Percentiles rank a stretch among this genome's conserved stretches.
phyloP scores from a whole-genome alignment of 1,140 invertebrate genomes.

The Ephestia elutella region DNA sequence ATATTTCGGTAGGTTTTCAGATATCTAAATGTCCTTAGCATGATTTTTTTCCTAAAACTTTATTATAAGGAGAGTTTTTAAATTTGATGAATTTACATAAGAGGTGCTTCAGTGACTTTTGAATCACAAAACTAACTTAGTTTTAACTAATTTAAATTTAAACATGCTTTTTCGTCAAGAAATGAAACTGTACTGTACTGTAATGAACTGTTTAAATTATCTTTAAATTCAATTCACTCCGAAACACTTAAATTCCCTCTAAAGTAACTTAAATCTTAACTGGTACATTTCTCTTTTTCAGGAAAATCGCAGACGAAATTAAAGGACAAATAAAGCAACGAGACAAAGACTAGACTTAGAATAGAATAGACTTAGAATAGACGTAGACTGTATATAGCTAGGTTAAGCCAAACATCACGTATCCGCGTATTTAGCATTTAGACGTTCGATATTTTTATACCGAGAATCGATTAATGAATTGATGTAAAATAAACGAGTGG shows the following conservation, averaged over 20 bases:
- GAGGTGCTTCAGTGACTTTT: too few species aligned
- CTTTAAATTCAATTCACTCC: too few species aligned
- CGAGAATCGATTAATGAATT: conserved; percentile 5
- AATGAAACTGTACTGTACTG: too few species aligned
- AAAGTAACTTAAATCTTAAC: too few species aligned
- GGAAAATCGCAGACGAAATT: conserved; percentile 63
- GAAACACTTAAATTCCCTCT: too few species aligned
- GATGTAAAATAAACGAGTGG: conserved; percentile 2
- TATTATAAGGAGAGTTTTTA: too few species aligned
- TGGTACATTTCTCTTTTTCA: conserved; percentile 46
- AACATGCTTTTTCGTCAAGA: too few species aligned
- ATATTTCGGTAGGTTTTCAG: conserved; percentile 56
- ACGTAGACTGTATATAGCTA: conserved; percentile 38
- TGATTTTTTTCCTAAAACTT: too few species aligned
- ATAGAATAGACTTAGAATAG: conserved; percentile 10
- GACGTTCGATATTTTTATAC: conserved; percentile 53
- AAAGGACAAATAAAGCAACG: conserved; percentile 50
- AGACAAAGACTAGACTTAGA: conserved; percentile 9
- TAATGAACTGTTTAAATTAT: too few species aligned
- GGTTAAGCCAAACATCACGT: conserved; percentile 53
- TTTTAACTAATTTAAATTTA: too few species aligned
- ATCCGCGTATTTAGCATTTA: conserved; percentile 33
- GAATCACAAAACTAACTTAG: too few species aligned
- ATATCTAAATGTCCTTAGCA: background rate
- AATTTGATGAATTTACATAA: too few species aligned